Evolutionary conservation across 2,797 vertebrate species (phyloP).

Genomic region (Clarias platycephalus): DNA sequence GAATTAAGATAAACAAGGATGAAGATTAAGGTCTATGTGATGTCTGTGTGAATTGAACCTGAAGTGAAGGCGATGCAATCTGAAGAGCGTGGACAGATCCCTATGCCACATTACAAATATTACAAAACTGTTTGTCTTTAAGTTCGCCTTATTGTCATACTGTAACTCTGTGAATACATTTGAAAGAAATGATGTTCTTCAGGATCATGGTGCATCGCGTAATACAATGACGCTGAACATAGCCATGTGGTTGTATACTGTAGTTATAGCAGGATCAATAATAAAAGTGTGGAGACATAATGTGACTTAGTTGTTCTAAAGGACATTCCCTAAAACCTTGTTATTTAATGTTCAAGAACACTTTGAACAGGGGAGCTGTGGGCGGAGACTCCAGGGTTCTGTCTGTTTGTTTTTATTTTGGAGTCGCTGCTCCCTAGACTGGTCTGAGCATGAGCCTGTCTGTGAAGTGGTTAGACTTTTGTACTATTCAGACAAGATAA

Average conservation of each 20-base stretch:
- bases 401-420: not conserved
- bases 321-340: not conserved
- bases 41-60: slow-evolving; percentile 9
- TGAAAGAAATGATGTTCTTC: not conserved
- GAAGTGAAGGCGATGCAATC: slow-evolving; percentile 9
- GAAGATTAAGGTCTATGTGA: slow-evolving; percentile 5
- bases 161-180: not conserved
- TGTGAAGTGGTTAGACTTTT: not conserved
- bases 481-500: not conserved
- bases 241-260: too few species aligned
- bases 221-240: not conserved
- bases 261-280: not conserved
- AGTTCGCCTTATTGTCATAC: too few species aligned
- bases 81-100: not conserved
- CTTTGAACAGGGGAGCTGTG: not conserved
- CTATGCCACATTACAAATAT: not conserved
- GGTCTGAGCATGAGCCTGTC: not conserved
- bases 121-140: not conserved
- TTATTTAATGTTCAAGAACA: not conserved
- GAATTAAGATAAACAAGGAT: not conserved
- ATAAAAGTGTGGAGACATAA: not conserved
- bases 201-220: not conserved
- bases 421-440: not conserved
- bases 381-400: not conserved
- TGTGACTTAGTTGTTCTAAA: too few species aligned